Evolutionary conservation across 2,113 vertebrate species (phyloP).

Genomic region (Pseudonaja textilis): DNA sequence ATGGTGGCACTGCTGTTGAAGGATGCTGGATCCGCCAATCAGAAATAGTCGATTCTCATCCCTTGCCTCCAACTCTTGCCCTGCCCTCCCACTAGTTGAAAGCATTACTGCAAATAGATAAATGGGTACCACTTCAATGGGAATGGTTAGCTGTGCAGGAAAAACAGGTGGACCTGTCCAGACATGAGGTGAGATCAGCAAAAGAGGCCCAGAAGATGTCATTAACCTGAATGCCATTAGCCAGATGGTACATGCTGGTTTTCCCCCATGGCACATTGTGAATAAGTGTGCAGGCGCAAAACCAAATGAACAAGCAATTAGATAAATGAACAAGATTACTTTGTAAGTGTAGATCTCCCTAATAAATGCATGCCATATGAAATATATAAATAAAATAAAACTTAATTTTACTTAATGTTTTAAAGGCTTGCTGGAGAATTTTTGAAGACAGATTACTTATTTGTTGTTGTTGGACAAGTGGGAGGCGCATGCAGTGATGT

Average conservation of each 20-base stretch:
- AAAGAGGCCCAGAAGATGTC: neutral
- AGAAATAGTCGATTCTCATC: neutral
- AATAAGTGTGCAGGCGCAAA: neutral
- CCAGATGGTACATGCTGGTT: neutral
- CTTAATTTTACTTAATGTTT: conserved; percentile 4
- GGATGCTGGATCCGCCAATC: neutral
- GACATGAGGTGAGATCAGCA: neutral
- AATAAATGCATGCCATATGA: neutral
- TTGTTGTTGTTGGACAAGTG: conserved; percentile 87
- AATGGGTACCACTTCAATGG: neutral
- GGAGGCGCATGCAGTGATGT: conserved; percentile 93
- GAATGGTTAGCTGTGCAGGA: neutral
- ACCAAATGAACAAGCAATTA: neutral
- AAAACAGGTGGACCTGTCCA: neutral
- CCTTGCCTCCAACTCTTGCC: neutral
- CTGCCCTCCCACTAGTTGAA: neutral
- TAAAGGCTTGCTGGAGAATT: conserved; percentile 85
- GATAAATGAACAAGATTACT: neutral
- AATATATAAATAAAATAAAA: neutral
- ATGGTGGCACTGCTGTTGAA: neutral
- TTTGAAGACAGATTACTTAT: conserved; percentile 84
- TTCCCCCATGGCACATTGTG: neutral
- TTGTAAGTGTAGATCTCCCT: neutral
- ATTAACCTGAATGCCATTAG: neutral
- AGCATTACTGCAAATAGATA: neutral